These are phyloP conservation scores for Siderastrea siderea DNA, from an alignment of 92 coral and sea anemone genomes.

Conservation along the genomic window DNA sequence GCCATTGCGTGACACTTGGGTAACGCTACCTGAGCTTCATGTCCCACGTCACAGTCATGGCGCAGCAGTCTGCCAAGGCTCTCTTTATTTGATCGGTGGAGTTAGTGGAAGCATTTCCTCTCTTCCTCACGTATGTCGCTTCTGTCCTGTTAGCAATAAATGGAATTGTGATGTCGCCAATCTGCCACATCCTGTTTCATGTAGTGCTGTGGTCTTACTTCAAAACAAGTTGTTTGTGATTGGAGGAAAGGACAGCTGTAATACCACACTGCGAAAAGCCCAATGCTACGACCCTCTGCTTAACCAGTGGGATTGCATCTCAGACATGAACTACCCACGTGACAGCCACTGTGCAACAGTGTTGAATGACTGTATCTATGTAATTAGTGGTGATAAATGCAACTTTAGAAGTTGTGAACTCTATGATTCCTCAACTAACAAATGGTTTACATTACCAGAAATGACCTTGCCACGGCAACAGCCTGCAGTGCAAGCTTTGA, in stretches of 20 bases:
- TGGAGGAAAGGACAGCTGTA: constrained; percentile 75
- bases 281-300: constrained; percentile 76
- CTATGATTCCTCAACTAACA: constrained; percentile 48
- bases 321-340: constrained; percentile 75
- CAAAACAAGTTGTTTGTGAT: constrained; percentile 74
- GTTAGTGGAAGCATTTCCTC: constrained; percentile 44
- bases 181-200: constrained; percentile 63
- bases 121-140: constrained; percentile 56
- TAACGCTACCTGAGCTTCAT: constrained; percentile 65
- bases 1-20: constrained; percentile 55
- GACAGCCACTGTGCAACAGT: constrained; percentile 80
- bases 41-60: constrained; percentile 77
- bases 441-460: constrained; percentile 66
- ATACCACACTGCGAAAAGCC: constrained; percentile 56
- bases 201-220: constrained; percentile 76
- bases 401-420: constrained; percentile 31
- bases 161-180: constrained; percentile 71
- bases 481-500: constrained; percentile 67
- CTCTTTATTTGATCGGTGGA: constrained; percentile 71
- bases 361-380: constrained; percentile 66
- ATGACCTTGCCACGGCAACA: constrained; percentile 65
- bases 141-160: constrained; percentile 60
- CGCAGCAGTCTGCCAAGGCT: constrained; percentile 61
- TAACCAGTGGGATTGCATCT: constrained; percentile 70
- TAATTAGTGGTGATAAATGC: constrained; percentile 78